phyloP scores from a whole-genome alignment of 2,797 vertebrate species.

The Sebastes cheni region DNA sequence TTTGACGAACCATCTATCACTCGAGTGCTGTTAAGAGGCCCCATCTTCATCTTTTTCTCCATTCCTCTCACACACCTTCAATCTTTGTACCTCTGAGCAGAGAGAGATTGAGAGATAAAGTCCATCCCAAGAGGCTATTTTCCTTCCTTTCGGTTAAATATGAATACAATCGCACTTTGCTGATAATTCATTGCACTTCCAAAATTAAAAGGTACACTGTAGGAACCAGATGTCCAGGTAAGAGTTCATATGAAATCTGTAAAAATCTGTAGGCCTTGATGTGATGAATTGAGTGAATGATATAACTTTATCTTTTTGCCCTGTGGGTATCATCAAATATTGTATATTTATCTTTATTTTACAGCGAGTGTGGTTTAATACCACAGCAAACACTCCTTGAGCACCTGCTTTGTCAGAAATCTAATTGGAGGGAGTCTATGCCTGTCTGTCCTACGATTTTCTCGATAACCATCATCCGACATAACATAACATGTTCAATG shows the following conservation, averaged over 20 bases:
- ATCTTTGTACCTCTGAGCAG: neutral
- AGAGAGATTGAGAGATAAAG: neutral
- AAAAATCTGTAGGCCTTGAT: too few species aligned
- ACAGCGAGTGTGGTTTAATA: neutral
- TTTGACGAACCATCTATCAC: conserved; percentile 43
- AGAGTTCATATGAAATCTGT: neutral
- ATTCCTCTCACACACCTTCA: neutral
- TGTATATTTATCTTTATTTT: neutral
- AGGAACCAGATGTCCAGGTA: neutral
- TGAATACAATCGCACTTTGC: neutral
- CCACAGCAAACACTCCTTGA: neutral
- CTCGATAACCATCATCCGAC: too few species aligned
- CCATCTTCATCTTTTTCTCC: neutral
- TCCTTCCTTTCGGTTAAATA: neutral
- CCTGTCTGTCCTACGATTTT: too few species aligned
- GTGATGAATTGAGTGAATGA: too few species aligned
- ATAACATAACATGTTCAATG: too few species aligned
- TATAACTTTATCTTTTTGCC: too few species aligned
- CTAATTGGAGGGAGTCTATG: too few species aligned
- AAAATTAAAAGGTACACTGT: neutral
- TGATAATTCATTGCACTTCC: neutral
- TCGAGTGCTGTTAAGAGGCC: neutral
- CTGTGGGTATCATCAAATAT: too few species aligned
- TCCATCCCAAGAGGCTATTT: neutral
- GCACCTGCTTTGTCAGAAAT: neutral